A percentile compares a stretch with the other conserved stretches of the same genome.
These are phyloP conservation scores for Ditylenchus dipsaci DNA, from an alignment of 1,140 invertebrate genomes.

Conservation along the genomic window DNA sequence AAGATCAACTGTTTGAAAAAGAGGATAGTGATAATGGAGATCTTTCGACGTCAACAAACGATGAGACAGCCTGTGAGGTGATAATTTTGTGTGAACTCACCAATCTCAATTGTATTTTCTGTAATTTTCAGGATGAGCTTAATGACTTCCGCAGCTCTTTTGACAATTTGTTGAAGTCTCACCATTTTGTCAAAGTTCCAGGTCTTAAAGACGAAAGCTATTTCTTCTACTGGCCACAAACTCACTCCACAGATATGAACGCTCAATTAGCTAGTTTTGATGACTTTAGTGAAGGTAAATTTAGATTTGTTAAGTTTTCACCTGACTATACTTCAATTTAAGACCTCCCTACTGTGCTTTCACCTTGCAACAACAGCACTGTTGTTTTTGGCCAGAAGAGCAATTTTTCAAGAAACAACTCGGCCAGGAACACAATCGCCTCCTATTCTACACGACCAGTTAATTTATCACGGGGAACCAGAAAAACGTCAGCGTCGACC, in stretches of 20 bases:
- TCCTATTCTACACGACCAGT: not conserved
- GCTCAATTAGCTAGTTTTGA: constrained; percentile 9
- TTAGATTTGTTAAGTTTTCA: too few species aligned
- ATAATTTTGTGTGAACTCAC: too few species aligned
- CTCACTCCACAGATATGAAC: not conserved
- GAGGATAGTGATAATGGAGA: not conserved
- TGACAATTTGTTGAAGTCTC: constrained; percentile 22
- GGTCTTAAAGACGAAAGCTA: constrained; percentile 27
- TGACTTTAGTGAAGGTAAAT: constrained; percentile 16
- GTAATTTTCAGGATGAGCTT: constrained; percentile 14
- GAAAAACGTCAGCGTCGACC: not conserved
- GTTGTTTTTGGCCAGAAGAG: not conserved
- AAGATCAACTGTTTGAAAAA: not conserved
- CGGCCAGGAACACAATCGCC: not conserved
- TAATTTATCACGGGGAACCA: not conserved
- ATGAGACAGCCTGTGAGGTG: too few species aligned
- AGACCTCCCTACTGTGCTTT: not conserved
- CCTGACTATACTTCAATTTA: not conserved
- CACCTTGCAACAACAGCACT: not conserved
- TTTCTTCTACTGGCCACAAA: constrained; percentile 43
- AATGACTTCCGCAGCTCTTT: constrained; percentile 33
- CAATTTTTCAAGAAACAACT: not conserved
- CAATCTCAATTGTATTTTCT: too few species aligned
- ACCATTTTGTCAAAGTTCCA: constrained; percentile 33
- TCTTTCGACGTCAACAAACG: not conserved